A percentile compares a stretch with the other conserved stretches of the same genome.
Evolutionary conservation across 53 echinoderm and acorn worm species (phyloP).

Genomic region (Antedon mediterranea): DNA sequence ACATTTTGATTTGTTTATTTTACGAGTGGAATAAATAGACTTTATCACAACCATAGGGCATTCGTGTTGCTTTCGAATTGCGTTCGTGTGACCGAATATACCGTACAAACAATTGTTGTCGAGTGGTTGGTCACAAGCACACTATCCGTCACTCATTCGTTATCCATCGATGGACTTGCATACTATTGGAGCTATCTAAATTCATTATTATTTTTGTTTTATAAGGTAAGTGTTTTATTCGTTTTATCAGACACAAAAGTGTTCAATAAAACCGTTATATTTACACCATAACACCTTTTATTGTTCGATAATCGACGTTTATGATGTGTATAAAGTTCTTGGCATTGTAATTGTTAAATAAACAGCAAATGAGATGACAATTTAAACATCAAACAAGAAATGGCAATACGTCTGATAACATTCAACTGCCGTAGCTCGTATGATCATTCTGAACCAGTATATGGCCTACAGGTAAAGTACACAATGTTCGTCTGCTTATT

Average conservation of each 20-base stretch:
- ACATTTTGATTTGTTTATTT: not conserved
- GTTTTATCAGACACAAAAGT: not conserved
- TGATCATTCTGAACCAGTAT: too few species aligned
- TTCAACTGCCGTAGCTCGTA: too few species aligned
- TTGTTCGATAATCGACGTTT: not conserved
- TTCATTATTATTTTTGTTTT: not conserved
- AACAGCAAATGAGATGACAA: not conserved
- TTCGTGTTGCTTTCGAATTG: not conserved
- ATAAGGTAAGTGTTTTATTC: not conserved
- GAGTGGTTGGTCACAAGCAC: not conserved
- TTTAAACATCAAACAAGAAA: not conserved
- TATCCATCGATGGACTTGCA: not conserved
- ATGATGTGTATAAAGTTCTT: not conserved
- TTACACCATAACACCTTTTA: not conserved
- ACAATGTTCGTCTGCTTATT: too few species aligned
- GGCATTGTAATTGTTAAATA: not conserved
- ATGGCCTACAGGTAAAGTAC: too few species aligned
- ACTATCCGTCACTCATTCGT: not conserved
- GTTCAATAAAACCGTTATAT: not conserved
- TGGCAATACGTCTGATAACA: too few species aligned
- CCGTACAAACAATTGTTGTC: not conserved
- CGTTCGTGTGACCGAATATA: not conserved
- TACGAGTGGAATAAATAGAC: not conserved
- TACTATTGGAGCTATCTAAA: not conserved
- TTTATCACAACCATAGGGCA: not conserved